These are phyloP conservation scores for Apodemus speciosus DNA, from an alignment of 2,113 vertebrate species.

Conservation along the genomic window DNA sequence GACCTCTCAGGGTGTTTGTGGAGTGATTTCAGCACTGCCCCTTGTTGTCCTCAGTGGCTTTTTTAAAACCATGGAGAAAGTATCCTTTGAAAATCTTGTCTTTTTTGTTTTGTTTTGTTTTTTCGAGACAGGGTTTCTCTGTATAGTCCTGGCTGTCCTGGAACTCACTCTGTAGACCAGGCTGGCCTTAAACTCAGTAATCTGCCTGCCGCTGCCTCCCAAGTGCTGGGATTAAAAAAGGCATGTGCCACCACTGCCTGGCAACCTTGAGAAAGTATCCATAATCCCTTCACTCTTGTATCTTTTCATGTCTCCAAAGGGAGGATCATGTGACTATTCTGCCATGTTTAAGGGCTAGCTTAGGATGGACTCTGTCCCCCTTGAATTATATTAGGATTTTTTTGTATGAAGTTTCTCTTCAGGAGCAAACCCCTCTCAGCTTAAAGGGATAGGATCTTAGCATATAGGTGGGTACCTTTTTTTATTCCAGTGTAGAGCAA, in stretches of 20 bases:
- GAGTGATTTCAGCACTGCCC: not conserved
- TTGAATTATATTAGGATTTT: not conserved
- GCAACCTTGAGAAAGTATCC: not conserved
- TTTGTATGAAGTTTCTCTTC: not conserved
- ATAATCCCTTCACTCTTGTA: not conserved
- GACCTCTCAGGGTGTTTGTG: not conserved
- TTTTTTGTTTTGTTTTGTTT: too few relatives aligned
- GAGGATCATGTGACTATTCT: not conserved
- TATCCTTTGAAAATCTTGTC: not conserved
- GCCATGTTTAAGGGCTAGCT: not conserved
- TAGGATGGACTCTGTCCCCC: not conserved
- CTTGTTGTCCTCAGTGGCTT: not conserved
- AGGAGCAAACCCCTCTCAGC: not conserved
- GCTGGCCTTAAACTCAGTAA: too few relatives aligned
- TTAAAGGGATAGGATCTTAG: not conserved
- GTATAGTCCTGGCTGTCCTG: too few relatives aligned
- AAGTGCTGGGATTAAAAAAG: too few relatives aligned
- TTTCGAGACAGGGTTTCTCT: too few relatives aligned
- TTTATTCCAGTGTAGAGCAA: not conserved
- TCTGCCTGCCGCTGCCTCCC: too few relatives aligned
- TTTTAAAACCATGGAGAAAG: not conserved
- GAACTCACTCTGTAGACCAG: too few relatives aligned
- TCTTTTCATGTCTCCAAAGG: not conserved
- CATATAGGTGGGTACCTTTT: not conserved
- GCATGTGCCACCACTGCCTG: too few relatives aligned